These are phyloP conservation scores for Podiceps cristatus DNA, from an alignment of 2,113 vertebrate genomes.

Conservation along the genomic window DNA sequence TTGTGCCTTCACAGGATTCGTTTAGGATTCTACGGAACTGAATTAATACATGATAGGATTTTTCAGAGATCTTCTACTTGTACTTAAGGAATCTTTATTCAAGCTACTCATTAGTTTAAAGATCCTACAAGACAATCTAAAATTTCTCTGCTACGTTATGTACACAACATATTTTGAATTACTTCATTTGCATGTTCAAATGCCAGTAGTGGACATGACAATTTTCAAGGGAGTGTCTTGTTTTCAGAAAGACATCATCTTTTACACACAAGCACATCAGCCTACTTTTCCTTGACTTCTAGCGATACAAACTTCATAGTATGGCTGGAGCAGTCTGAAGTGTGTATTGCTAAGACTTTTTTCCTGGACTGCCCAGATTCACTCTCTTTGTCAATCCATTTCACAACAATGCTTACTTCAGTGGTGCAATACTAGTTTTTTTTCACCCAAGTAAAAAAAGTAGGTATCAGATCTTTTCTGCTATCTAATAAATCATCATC, in stretches of 20 bases:
- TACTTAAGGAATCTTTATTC: neutral
- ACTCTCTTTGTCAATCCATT: neutral
- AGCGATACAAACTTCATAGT: neutral
- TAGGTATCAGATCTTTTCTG: neutral
- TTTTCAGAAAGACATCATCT: neutral
- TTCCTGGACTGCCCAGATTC: neutral
- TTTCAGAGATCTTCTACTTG: neutral
- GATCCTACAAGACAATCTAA: neutral
- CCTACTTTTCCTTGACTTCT: neutral
- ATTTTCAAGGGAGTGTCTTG: neutral
- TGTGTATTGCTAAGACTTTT: neutral
- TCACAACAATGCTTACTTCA: neutral
- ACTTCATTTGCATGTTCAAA: neutral
- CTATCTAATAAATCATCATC: neutral
- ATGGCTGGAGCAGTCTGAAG: neutral
- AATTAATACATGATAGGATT: neutral
- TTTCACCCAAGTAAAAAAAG: neutral
- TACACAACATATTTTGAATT: neutral
- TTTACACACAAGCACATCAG: neutral
- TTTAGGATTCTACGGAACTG: neutral
- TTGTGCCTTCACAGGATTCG: neutral
- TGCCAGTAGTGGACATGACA: neutral
- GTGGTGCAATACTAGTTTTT: neutral
- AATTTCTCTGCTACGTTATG: neutral
- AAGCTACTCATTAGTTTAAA: neutral